phyloP scores from a whole-genome alignment of 2,888 invertebrate genomes.

The Clivina fossor region DNA sequence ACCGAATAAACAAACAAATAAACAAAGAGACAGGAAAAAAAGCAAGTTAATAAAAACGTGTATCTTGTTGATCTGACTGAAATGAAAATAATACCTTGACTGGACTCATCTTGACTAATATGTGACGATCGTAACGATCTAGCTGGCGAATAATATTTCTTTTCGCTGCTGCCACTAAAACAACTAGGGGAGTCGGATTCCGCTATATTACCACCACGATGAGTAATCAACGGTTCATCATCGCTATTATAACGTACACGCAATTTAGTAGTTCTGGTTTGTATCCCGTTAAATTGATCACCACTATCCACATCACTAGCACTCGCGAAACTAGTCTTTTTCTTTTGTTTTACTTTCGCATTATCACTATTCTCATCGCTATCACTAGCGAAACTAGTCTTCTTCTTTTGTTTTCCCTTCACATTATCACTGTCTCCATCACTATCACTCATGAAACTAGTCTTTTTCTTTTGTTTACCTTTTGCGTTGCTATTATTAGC shows the following conservation, averaged over 20 bases:
- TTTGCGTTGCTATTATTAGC: too few relatives aligned
- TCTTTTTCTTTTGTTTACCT: slow-evolving; percentile 36
- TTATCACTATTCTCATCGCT: slow-evolving; percentile 35
- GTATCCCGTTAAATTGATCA: slow-evolving; percentile 40
- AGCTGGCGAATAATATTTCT: slow-evolving; percentile 25
- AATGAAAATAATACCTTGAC: too few relatives aligned
- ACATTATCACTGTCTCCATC: slow-evolving; percentile 41
- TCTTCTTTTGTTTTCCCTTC: slow-evolving; percentile 36
- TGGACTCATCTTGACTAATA: slow-evolving; percentile 38
- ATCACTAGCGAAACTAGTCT: too few relatives aligned
- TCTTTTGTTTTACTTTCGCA: slow-evolving; percentile 41
- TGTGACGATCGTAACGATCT: slow-evolving; percentile 17
- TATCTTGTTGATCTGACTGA: slow-evolving; percentile 14
- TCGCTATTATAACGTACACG: slow-evolving; percentile 40
- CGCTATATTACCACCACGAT: slow-evolving; percentile 22
- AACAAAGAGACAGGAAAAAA: too few relatives aligned
- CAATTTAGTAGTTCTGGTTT: slow-evolving; percentile 40
- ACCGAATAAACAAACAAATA: too few relatives aligned
- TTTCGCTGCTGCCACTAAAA: slow-evolving; percentile 36
- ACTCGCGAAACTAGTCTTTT: too few relatives aligned
- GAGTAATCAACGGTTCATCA: slow-evolving; percentile 40
- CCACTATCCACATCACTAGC: too few relatives aligned
- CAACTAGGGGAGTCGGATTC: slow-evolving; percentile 27
- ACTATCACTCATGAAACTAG: slow-evolving; percentile 36
- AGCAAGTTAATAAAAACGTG: too few relatives aligned